Evolutionary conservation across 37 sponge, comb jelly and placozoan species (phyloP), one percentile per base, ranked within the genome.

Genomic region (Beroe ovata): DNA sequence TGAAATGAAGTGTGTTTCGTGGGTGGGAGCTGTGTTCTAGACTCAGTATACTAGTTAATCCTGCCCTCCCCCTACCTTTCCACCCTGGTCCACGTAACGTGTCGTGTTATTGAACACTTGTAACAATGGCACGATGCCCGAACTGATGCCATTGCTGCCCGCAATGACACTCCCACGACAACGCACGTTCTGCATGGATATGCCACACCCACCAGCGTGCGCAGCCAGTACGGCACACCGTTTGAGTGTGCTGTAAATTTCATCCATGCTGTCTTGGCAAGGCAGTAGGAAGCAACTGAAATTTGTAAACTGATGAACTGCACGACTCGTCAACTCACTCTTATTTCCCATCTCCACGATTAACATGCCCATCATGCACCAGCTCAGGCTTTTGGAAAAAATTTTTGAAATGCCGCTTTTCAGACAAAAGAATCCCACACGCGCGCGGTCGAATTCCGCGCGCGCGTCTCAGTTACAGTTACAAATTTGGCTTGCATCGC

Each of bases 11-110:
- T 62, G 63, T 4, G 20, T 3, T 26, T 25, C 19, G 63, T 20
- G 63, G 22, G 21, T 62, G 63, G 54, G 54, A 16, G 11, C 54
- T 11, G n/a, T n/a, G n/a, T n/a, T n/a, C n/a, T 47, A 47, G 69
- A 66, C 69, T 66, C 69, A 66, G 69, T 66, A 66, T 14, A 66
- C 69, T 1, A 66, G 16, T n/a, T 25, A 62, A 16, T 25, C 4
- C 54, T 16, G 11, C 11, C 54, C 54, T 11, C 6, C 54, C 54
- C 54, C 54, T 47, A 92, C 92, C 93, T 97, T 97, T 0, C 97
- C 97, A 32, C 97, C 98, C 64, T 98, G 99, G 88, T 98, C 99
- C 23, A 98, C 99, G 90, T 98, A 98, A 32, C 99, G 90, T 29
- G 99, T 97, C 20, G 99, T 96, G 88, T 93, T 95, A 90, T 98